Percentiles rank a stretch among this genome's conserved stretches.
phyloP scores from a whole-genome alignment of 2,888 invertebrate genomes.

The Eremobia ochroleuca region DNA sequence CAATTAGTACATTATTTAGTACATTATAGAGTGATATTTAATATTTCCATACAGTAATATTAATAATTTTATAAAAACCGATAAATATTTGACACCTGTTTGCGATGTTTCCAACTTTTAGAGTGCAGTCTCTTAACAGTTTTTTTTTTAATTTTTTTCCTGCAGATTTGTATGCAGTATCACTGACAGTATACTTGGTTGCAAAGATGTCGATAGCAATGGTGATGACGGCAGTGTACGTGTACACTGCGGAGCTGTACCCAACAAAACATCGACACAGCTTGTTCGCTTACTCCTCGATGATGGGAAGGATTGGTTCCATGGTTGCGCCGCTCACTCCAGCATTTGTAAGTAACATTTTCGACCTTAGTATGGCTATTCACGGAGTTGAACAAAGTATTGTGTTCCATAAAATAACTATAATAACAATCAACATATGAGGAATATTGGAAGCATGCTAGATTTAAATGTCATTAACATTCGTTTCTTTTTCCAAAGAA shows the following conservation, averaged over 20 bases:
- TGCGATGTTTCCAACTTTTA: neutral
- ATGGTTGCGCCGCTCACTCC: constrained; percentile 92
- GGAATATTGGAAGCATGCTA: neutral
- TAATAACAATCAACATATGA: neutral
- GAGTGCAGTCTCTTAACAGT: neutral
- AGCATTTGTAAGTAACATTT: constrained; percentile 85
- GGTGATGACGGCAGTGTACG: constrained; percentile 90
- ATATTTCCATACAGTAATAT: neutral
- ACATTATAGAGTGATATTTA: neutral
- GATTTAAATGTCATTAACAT: neutral
- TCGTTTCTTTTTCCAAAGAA: neutral
- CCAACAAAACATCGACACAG: constrained; percentile 91
- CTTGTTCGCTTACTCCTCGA: constrained; percentile 91
- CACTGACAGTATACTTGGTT: constrained; percentile 87
- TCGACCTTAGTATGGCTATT: neutral
- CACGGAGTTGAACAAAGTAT: neutral
- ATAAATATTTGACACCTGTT: neutral
- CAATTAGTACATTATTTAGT: neutral
- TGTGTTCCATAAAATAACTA: neutral
- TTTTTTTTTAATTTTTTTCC: accelerated
- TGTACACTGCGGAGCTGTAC: constrained; percentile 92
- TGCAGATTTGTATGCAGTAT: constrained; percentile 71
- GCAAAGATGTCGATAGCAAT: constrained; percentile 91
- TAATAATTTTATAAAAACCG: neutral
- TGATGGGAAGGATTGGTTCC: constrained; percentile 91